Evolutionary conservation across 2,888 invertebrate species (phyloP), one percentile per base, ranked within the genome.

Genomic region (Acleris sparsana): DNA sequence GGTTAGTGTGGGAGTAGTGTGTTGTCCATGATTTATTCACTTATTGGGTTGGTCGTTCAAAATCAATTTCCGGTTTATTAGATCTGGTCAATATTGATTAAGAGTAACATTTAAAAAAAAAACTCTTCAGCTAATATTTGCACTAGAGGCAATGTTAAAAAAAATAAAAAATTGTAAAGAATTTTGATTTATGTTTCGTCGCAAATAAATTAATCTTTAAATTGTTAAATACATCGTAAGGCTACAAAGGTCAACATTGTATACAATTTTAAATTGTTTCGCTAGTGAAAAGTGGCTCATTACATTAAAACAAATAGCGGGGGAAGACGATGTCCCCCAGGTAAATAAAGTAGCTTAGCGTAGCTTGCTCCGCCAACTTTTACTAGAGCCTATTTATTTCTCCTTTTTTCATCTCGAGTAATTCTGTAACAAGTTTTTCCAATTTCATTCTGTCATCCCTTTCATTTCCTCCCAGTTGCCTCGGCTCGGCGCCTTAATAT

Each of bases 351-450:
- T 73, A 73, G 72, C 72, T 75, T 72, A 78, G 69, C 73, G 72
- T 69, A 69, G 77, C 80, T 78, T 83, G 83, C 82, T 79, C 72
- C 74, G 73, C 79, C 79, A 88, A 89, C 86, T 78, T 89, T 87
- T 84, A 79, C 82, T 80, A 83, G 77, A 79, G 81, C 79, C 83
- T 87, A 84, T 87, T 88, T 87, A 88, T 90, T 88, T 85, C 67
- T 69, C 78, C 74, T 79, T 88, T 84, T 88, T 88, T 88, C 88
- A 85, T 88, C 85, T 82, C 81, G 75, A 83, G 85, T 87, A 88
- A 90, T 90, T 89, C 84, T 83, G 85, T 89, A 89, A 89, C 91
- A 92, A 92, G 91, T 92, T 92, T 66, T 92, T 91, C 90, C 92
- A 92, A 92, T 92, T 92, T 92, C 88, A 87, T 89, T 90, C 88